Evolutionary conservation across 2,113 vertebrate species (phyloP).

Genomic region (Oplegnathus fasciatus): DNA sequence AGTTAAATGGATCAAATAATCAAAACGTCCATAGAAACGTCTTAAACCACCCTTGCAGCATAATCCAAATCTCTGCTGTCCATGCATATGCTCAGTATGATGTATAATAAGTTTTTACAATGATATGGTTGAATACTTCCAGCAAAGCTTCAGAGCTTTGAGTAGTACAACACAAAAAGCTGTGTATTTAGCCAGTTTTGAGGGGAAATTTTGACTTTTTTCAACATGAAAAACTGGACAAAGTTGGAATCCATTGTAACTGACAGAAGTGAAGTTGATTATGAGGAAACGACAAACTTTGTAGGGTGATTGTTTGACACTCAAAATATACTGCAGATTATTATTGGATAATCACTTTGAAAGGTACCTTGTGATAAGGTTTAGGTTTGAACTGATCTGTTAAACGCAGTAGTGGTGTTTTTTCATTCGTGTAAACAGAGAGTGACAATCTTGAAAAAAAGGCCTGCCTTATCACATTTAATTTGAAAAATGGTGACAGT

Average conservation of each 20-base stretch:
- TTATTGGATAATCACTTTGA: not conserved
- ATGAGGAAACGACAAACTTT: not conserved
- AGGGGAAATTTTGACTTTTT: not conserved
- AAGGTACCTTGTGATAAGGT: not conserved
- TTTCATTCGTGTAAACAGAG: not conserved
- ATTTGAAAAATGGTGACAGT: not conserved
- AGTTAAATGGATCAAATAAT: not conserved
- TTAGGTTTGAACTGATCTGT: not conserved
- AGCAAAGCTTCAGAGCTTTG: not conserved
- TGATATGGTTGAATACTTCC: not conserved
- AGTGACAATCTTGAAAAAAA: not conserved
- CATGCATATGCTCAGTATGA: too few species aligned
- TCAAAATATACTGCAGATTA: not conserved
- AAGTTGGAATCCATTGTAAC: not conserved
- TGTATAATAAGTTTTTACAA: too few species aligned
- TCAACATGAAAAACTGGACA: not conserved
- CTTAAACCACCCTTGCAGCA: not conserved
- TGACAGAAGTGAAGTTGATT: not conserved
- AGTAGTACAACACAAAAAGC: not conserved
- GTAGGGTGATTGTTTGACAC: not conserved
- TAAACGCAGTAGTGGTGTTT: not conserved
- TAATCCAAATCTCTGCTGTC: not conserved
- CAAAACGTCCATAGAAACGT: not conserved
- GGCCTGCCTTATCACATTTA: not conserved
- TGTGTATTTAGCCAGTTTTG: not conserved